Base-by-base conservation (phyloP, 35 echinoderm and acorn worm genomes). In the Patiria miniata region DNA sequence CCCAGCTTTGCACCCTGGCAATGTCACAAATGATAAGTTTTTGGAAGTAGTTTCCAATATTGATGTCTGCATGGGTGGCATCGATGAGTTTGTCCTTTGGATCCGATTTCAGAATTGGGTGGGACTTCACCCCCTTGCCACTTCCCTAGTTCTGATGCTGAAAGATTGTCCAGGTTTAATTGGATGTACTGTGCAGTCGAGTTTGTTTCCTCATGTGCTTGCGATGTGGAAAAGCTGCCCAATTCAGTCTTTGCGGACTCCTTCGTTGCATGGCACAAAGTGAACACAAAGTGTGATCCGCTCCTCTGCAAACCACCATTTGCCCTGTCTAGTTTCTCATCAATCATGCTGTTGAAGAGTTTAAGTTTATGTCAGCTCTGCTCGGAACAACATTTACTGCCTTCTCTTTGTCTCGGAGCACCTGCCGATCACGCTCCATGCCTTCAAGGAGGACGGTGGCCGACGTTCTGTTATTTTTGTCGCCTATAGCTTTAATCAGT, bases 291-390 rank as follows among this genome's bases (percentile, higher is more conserved):
- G 19, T 42, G 38, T 2, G 86, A 88, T 36, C 86, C 86, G 61
- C 86, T 88, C 2, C 77, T 78, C 55, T 82, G 78, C 1, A 81
- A 78, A 3, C 86, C 79, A 9, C 53, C 60, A 0, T 82, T 58
- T 21, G 61, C 79, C 40, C 77, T 56, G 55, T 88, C 77, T 54
- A 88, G 78, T 77, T 88, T 88, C 37, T 88, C 86, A 88, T 88
- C 86, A 5, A 88, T 88, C 86, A 88, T 88, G 8, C 50, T 39
- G 38, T 82, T 50, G 50, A 39, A 88, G 7, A 88, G 39, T 5
- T 14, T n/a, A 12, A 89, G 2, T 8, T 51, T 15, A 42, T 82
- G 56, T 32, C 78, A 40, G 16, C 86, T 80, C 37, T 39, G 81
- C 59, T 44, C 54, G 65, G 37, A 89, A 73, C 3, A 15, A 26